These are phyloP conservation scores for Paratilapia polleni DNA, from an alignment of 2,113 vertebrate genomes.

Conservation along the genomic window DNA sequence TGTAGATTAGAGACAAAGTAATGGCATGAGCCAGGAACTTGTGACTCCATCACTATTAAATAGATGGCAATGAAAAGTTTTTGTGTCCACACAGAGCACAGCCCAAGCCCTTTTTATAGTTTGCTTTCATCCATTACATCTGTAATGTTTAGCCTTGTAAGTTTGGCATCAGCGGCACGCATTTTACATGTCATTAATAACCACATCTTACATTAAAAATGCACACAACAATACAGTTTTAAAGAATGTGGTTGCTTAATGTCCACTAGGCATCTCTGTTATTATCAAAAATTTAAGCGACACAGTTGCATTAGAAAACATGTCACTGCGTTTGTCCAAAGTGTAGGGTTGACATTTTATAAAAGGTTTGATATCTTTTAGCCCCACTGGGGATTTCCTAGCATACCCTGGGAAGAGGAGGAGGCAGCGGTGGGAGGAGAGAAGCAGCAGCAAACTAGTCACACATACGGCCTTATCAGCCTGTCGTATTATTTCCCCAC, in stretches of 20 bases:
- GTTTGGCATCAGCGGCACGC: background rate
- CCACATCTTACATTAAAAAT: background rate
- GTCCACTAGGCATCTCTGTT: background rate
- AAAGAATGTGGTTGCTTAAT: background rate
- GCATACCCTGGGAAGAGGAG: conserved; percentile 17
- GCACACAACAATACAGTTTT: background rate
- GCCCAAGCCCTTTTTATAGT: conserved; percentile 21
- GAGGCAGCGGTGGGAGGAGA: conserved; percentile 30
- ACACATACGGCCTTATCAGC: conserved; percentile 61
- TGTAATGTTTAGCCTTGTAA: background rate
- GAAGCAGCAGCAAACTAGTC: conserved; percentile 56
- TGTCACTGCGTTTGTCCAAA: background rate
- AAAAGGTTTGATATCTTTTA: conserved; percentile 51
- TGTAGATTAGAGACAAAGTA: conserved; percentile 59
- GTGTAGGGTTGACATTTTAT: conserved; percentile 39
- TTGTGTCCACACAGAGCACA: conserved; percentile 13
- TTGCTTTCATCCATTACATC: background rate
- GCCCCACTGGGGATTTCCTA: conserved; percentile 51
- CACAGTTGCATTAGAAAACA: background rate
- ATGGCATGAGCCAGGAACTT: conserved; percentile 49
- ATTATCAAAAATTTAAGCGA: background rate
- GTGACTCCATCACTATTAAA: conserved; percentile 63
- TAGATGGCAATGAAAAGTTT: conserved; percentile 42
- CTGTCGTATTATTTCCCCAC: conserved; percentile 68
- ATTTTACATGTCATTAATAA: background rate